Evolutionary conservation across 2,113 vertebrate genomes (phyloP).

Genomic region (Oriolus oriolus): DNA sequence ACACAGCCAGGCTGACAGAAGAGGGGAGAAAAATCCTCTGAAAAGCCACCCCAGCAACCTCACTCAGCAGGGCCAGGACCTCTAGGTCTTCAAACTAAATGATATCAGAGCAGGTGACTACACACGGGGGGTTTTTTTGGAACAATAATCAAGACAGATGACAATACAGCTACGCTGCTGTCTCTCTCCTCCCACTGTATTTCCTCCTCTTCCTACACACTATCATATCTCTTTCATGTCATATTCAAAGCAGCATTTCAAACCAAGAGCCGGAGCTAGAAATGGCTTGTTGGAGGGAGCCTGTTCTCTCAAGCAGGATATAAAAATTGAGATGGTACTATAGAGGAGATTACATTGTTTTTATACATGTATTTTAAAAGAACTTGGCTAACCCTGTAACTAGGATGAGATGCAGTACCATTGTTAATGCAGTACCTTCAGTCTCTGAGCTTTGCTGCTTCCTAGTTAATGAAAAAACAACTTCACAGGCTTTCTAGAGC

Average conservation of each 20-base stretch:
- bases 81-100: neutral
- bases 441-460: neutral
- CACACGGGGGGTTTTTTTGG: neutral
- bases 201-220: conserved; percentile 56
- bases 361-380: neutral
- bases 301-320: neutral
- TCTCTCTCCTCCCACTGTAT: conserved; percentile 59
- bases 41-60: neutral
- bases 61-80: neutral
- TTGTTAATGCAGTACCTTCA: neutral
- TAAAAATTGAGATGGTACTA: neutral
- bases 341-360: neutral
- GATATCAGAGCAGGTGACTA: conserved; percentile 34
- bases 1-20: neutral
- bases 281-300: neutral
- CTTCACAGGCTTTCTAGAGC: neutral
- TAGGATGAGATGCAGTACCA: neutral
- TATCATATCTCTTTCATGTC: conserved; percentile 37
- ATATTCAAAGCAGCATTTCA: conserved; percentile 58
- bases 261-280: conserved; percentile 9
- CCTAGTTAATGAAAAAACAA: neutral
- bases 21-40: neutral
- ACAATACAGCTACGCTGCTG: conserved; percentile 44
- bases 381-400: neutral
- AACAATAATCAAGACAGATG: conserved; percentile 39